Conservation (phyloP, 2,888 invertebrate species). For the Koerneria pararmatus region DNA sequence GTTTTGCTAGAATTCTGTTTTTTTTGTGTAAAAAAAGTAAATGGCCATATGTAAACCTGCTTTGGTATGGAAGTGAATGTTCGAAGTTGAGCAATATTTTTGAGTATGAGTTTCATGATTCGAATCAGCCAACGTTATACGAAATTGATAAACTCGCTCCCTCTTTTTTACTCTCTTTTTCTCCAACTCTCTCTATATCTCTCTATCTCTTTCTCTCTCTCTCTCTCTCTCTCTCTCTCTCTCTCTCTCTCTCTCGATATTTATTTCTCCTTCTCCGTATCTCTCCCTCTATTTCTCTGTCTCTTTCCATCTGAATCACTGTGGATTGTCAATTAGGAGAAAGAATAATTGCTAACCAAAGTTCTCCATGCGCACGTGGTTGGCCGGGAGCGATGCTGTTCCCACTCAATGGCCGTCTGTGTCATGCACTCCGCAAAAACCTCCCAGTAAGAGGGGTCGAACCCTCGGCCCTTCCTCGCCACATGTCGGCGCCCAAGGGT, state of each 20-base stretch:
- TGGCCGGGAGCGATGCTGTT: conserved; percentile 45
- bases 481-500: conserved; percentile 53
- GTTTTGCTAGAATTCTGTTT: too few species aligned
- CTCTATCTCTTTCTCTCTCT: background rate
- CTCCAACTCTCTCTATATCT: background rate
- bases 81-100: too few species aligned
- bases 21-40: too few species aligned
- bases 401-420: conserved; percentile 51
- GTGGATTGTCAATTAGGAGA: background rate
- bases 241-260: background rate
- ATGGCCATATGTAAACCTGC: too few species aligned
- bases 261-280: background rate
- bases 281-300: background rate
- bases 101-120: too few species aligned
- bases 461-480: conserved; percentile 46
- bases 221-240: background rate
- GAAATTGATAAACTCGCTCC: too few species aligned
- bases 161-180: too few species aligned
- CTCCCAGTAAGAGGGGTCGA: conserved; percentile 61
- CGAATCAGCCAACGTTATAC: too few species aligned
- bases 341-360: conserved; percentile 32
- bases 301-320: background rate
- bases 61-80: too few species aligned
- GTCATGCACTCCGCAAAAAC: conserved; percentile 50
- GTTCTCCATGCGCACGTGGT: conserved; percentile 52